These are phyloP conservation scores for Mormyrus proboscirostris DNA, from an alignment of 2,797 vertebrate species.

Conservation along the genomic window DNA sequence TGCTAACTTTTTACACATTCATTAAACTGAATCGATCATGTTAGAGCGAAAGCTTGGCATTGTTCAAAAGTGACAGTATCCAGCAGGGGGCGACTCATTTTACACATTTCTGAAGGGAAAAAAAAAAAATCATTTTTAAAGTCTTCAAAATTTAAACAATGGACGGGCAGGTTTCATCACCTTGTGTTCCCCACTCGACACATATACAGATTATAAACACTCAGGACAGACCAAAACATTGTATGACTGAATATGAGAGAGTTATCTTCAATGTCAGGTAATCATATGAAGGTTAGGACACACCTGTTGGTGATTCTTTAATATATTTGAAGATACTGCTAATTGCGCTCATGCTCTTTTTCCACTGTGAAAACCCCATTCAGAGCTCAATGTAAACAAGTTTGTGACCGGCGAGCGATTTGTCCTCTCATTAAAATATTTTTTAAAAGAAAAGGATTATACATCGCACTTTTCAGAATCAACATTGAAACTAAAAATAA, in stretches of 20 bases:
- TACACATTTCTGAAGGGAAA: not conserved
- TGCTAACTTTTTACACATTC: not conserved
- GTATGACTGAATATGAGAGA: not conserved
- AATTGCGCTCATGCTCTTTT: not conserved
- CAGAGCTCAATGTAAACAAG: not conserved
- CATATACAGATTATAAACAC: not conserved
- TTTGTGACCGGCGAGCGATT: not conserved
- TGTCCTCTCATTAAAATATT: not conserved
- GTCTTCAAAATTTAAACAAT: not conserved
- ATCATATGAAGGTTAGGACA: not conserved
- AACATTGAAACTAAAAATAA: not conserved
- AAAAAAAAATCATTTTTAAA: not conserved
- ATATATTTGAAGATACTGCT: not conserved
- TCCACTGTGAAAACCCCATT: not conserved
- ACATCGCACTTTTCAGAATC: not conserved
- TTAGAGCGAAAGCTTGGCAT: not conserved
- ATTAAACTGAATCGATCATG: not conserved
- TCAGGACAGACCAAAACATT: not conserved
- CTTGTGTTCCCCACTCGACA: not conserved
- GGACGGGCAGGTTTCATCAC: no score
- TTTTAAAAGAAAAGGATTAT: not conserved
- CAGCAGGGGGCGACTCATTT: constrained; percentile 23
- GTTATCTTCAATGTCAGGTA: not conserved
- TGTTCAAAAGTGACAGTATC: not conserved
- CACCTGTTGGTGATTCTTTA: not conserved